Evolutionary conservation across 1,140 invertebrate genomes (phyloP), one percentile per base, ranked within the genome.

Genomic region (Palaemon carinicauda): DNA sequence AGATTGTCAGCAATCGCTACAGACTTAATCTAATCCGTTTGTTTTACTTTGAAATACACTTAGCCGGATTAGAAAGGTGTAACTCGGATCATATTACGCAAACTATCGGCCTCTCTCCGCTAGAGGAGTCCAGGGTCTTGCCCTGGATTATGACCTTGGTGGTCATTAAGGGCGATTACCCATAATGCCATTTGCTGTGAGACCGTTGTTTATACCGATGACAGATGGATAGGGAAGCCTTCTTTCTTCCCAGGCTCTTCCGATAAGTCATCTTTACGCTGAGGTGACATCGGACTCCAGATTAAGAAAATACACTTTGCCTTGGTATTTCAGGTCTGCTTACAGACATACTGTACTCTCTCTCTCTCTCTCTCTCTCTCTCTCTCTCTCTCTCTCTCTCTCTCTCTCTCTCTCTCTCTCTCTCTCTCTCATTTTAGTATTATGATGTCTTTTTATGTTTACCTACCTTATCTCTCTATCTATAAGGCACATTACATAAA

Each of bases 401-500:
- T 60, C 56, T 60, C 56, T 60, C 56, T 60, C 56, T 60, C 56
- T 60, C 56, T 60, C 56, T 74, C 71, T 74, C 71, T 74, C 71
- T 74, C 71, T 74, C 21, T 74, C 21, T 74, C 21, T 4, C 17
- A 27, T 3, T 50, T 33, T 19, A 24, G 14, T n/a, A n/a, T n/a
- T n/a, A n/a, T n/a, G n/a, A n/a, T n/a, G n/a, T n/a, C n/a, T n/a
- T n/a, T n/a, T n/a, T n/a, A n/a, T n/a, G n/a, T n/a, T n/a, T n/a
- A n/a, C n/a, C n/a, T n/a, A n/a, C n/a, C n/a, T 12, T 50, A 29
- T 41, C 17, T 21, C 41, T 41, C 21, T 10, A 15, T 21, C 74
- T 21, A 33, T 41, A 41, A n/a, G n/a, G n/a, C n/a, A n/a, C n/a
- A n/a, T n/a, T n/a, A n/a, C n/a, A n/a, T n/a, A n/a, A n/a, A n/a